These are phyloP conservation scores for Philotrypesis tridentata DNA, from an alignment of 1,140 invertebrate genomes.

Conservation along the genomic window DNA sequence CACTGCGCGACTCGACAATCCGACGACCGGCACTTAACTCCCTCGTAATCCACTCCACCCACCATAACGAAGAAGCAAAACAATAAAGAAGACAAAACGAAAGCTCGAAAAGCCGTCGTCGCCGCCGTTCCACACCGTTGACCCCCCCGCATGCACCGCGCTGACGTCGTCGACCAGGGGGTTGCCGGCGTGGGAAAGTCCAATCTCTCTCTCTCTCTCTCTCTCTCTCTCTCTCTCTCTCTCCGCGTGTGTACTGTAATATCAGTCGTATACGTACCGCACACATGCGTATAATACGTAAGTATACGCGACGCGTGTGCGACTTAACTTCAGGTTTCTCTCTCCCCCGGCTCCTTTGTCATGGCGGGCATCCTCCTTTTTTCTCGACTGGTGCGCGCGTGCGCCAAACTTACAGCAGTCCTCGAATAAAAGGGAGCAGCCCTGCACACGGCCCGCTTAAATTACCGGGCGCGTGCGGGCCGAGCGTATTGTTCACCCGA, in stretches of 20 bases:
- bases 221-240: slow-evolving; percentile 1
- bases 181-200: slow-evolving; percentile 18
- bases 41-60: background rate
- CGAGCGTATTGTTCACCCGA: background rate
- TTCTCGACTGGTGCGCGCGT: background rate
- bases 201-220: background rate
- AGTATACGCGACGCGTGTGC: background rate
- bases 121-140: background rate
- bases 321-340: slow-evolving; percentile 17
- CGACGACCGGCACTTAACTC: background rate
- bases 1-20: background rate
- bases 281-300: background rate
- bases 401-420: background rate
- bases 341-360: background rate
- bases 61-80: background rate
- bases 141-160: background rate
- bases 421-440: slow-evolving; percentile 2
- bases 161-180: background rate
- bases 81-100: background rate
- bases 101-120: slow-evolving; percentile 15
- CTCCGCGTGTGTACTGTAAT: background rate
- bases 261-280: background rate
- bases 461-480: background rate
- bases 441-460: background rate
- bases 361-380: background rate